These are phyloP conservation scores for Anabacerthia variegaticeps DNA, from an alignment of 2,797 vertebrate species.

Conservation along the genomic window DNA sequence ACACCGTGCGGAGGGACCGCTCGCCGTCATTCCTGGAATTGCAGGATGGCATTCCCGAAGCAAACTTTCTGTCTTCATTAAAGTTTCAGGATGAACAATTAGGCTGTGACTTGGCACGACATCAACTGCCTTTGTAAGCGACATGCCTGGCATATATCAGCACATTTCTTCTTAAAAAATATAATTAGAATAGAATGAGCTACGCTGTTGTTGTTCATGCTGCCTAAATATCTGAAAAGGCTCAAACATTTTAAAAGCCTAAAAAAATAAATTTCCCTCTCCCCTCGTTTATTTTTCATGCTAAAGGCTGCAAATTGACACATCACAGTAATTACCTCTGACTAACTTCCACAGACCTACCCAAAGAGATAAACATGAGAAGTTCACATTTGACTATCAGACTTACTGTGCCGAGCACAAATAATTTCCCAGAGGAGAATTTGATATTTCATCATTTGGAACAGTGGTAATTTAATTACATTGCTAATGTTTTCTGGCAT, in stretches of 20 bases:
- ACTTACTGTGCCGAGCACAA: slow-evolving; percentile 50
- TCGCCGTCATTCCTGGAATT: not conserved
- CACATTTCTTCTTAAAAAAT: slow-evolving; percentile 7
- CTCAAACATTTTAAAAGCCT: slow-evolving; percentile 44
- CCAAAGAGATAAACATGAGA: slow-evolving; percentile 68
- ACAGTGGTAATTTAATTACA: slow-evolving; percentile 75
- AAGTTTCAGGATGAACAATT: slow-evolving; percentile 28
- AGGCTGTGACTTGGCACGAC: slow-evolving; percentile 8
- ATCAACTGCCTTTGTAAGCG: not conserved
- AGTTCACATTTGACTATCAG: slow-evolving; percentile 65
- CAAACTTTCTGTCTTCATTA: not conserved
- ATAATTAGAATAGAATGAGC: not conserved
- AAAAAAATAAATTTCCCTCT: slow-evolving; percentile 38
- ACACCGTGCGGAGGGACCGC: not conserved
- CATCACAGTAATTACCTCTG: slow-evolving; percentile 71
- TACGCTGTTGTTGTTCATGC: not conserved
- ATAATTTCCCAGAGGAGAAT: slow-evolving; percentile 75
- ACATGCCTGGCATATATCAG: not conserved
- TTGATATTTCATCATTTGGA: slow-evolving; percentile 70
- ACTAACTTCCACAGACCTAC: slow-evolving; percentile 59
- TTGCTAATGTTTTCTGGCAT: slow-evolving; percentile 74
- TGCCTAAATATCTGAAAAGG: slow-evolving; percentile 35
- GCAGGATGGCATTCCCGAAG: not conserved
- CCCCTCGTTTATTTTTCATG: slow-evolving; percentile 31
- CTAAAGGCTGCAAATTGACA: slow-evolving; percentile 65